Evolutionary conservation across 2,797 vertebrate genomes (phyloP), one percentile per base, ranked within the genome.

Genomic region (Chaetodon trifasciatus): DNA sequence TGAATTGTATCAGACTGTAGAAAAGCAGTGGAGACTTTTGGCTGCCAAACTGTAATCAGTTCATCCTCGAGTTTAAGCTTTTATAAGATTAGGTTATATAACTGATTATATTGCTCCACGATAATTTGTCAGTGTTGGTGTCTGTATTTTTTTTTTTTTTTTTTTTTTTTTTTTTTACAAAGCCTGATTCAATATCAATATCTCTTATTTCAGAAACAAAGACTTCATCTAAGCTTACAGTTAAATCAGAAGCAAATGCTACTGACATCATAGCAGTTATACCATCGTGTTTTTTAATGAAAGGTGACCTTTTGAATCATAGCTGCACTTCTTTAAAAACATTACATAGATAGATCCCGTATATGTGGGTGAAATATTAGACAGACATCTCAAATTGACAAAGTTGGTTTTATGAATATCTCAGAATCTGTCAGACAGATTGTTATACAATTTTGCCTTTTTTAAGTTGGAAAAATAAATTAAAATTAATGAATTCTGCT

Each of bases 21-120:
- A 32, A 32, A 32, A 32, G 28, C 28, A 32, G 28, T 32, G 28
- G 28, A 32, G 28, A 32, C 28, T 3, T 32, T 32, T 32, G 3
- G 28, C 28, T 3, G 28, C 28, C 28, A 32, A 32, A 32, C 28
- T 32, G 3, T 32, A 32, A 32, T 32, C 28, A 32, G 28, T 32
- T 32, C 28, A 32, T 32, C 28, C 28, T 32, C 28, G 28, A 32
- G 28, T 32, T 32, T 32, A 32, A 32, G 28, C 28, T 32, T 32
- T 32, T 32, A 63, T 55, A 50, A 66, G 11, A 79, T 3, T 60
- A 28, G 62, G 19, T 81, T 78, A 58, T 76, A 56, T 60, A 84
- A 65, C 66, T 50, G 24, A 24, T 49, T 35, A 5, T 47, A 61
- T 40, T 28, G 16, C 78, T 66, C 16, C 12, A 46, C 37, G 53